These are phyloP conservation scores for Poeciliopsis presidionis DNA, from an alignment of 2,797 vertebrate species.

Conservation along the genomic window DNA sequence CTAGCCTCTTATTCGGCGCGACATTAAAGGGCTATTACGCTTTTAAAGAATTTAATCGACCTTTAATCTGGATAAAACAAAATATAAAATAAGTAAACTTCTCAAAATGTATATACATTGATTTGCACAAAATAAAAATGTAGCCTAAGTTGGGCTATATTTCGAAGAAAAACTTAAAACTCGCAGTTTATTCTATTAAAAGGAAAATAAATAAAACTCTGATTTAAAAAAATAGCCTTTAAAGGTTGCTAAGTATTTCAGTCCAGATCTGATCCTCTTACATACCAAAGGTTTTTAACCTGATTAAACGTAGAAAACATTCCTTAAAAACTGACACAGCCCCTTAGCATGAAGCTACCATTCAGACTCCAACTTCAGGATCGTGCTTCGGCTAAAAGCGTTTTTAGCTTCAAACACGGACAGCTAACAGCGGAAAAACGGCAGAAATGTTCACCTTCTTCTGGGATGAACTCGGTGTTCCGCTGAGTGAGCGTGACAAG, in stretches of 20 bases:
- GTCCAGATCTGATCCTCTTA: neutral
- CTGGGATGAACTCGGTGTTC: neutral
- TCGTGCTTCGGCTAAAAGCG: slow-evolving; percentile 38
- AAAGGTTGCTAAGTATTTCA: neutral
- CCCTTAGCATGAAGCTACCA: neutral
- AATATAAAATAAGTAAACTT: neutral
- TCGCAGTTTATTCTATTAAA: neutral
- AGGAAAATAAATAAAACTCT: neutral
- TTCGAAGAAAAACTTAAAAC: neutral
- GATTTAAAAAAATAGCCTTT: neutral
- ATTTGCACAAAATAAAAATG: no score
- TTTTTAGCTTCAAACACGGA: slow-evolving; percentile 62
- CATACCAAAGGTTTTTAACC: neutral
- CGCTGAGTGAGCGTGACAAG: slow-evolving; percentile 24
- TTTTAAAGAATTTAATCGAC: neutral
- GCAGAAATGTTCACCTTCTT: slow-evolving; percentile 30
- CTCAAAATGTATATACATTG: neutral
- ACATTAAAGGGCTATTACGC: neutral
- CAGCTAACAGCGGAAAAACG: neutral
- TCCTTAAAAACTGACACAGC: slow-evolving; percentile 4
- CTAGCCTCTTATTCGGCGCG: neutral
- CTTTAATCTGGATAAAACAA: neutral
- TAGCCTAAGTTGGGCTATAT: neutral
- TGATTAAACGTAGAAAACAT: neutral
- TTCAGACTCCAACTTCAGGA: neutral